Evolutionary conservation across 2,797 vertebrate genomes (phyloP).

Genomic region (Gobionotothen gibberifrons): DNA sequence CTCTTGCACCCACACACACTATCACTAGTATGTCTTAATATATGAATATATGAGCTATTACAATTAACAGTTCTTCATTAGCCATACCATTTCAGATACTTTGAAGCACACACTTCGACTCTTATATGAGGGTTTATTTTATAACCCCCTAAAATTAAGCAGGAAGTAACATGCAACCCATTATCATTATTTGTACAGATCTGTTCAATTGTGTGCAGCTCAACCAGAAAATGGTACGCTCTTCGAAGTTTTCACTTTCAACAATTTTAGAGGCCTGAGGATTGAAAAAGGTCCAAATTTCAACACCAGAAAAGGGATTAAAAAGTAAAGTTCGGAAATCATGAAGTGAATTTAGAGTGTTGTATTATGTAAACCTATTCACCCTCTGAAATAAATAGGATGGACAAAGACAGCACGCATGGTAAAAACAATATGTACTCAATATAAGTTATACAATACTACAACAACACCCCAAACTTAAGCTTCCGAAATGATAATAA

Average conservation of each 20-base stretch:
- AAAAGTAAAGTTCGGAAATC: neutral
- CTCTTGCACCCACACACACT: slow-evolving; percentile 32
- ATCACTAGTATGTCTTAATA: slow-evolving; percentile 45
- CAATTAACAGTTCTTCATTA: slow-evolving; percentile 49
- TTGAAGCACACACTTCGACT: neutral
- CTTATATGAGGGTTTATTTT: neutral
- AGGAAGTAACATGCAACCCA: neutral
- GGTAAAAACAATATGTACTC: neutral
- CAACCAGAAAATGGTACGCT: neutral
- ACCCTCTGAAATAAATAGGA: neutral
- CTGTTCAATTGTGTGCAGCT: slow-evolving; percentile 18
- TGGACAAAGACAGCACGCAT: neutral
- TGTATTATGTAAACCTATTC: neutral
- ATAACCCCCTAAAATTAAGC: slow-evolving; percentile 24
- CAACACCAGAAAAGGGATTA: slow-evolving; percentile 6
- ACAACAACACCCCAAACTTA: neutral
- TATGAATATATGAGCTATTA: slow-evolving; percentile 30
- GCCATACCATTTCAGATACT: slow-evolving; percentile 11
- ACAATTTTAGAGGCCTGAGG: neutral
- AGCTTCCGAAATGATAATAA: neutral
- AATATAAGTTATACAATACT: neutral
- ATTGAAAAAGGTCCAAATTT: neutral
- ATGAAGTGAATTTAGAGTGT: neutral
- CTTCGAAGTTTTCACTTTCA: neutral
- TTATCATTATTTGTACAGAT: slow-evolving; percentile 12